These are phyloP conservation scores for Carollia perspicillata DNA, from an alignment of 2,113 vertebrate genomes.

Conservation along the genomic window DNA sequence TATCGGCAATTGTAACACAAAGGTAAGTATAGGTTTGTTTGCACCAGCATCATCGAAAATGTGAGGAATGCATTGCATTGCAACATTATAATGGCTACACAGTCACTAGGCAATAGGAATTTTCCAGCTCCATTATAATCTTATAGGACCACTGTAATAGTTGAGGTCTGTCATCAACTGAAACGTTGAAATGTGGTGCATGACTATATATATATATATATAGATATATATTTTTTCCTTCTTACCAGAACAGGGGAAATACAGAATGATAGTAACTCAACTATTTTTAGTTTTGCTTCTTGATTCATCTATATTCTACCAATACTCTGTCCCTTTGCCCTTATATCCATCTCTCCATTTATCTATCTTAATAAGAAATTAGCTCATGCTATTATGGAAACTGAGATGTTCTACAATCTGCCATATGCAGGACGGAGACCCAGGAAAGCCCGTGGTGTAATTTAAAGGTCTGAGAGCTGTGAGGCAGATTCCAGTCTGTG, in stretches of 20 bases:
- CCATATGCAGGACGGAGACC: not conserved
- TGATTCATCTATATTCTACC: not conserved
- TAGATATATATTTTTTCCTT: too few relatives aligned
- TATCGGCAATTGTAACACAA: too few relatives aligned
- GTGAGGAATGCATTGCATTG: not conserved
- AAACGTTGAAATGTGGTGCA: not conserved
- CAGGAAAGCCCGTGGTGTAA: not conserved
- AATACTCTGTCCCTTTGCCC: not conserved
- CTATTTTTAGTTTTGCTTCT: not conserved
- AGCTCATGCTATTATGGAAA: too few relatives aligned
- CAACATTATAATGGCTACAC: not conserved
- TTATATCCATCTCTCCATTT: not conserved
- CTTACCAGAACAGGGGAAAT: not conserved
- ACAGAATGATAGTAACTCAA: not conserved
- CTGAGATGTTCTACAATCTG: too few relatives aligned
- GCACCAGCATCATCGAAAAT: not conserved
- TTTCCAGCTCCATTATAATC: not conserved
- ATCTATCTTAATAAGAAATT: not conserved
- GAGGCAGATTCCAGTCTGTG: not conserved
- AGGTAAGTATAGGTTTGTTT: not conserved
- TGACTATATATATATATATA: not conserved
- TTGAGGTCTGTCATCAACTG: too few relatives aligned
- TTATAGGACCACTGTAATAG: not conserved
- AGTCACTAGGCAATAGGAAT: not conserved
- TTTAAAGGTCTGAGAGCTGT: not conserved